Evolutionary conservation across 2,888 invertebrate genomes (phyloP).

Genomic region (Salticus scenicus): DNA sequence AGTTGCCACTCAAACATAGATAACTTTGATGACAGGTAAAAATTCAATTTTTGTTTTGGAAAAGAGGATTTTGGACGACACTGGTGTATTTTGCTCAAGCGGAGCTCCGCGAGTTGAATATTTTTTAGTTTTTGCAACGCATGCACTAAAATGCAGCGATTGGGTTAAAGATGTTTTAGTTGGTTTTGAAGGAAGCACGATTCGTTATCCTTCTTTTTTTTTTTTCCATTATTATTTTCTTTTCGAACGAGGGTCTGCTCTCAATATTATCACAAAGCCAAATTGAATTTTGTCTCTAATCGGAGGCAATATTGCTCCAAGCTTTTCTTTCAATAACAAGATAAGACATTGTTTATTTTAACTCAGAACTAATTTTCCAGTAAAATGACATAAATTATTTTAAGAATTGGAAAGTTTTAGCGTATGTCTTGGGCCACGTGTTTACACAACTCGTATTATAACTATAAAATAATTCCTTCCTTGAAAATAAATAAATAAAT

Average conservation of each 20-base stretch:
- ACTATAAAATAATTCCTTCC: too few species aligned
- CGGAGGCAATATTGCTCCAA: not conserved
- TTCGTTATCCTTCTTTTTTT: not conserved
- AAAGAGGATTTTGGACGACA: not conserved
- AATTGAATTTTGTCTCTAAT: not conserved
- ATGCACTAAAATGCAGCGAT: not conserved
- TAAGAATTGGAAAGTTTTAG: too few species aligned
- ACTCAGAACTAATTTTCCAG: not conserved
- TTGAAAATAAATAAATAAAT: too few species aligned
- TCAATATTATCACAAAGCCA: not conserved
- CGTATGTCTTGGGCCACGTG: too few species aligned
- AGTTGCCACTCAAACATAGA: constrained; percentile 45
- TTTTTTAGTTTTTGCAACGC: not conserved
- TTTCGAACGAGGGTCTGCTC: not conserved
- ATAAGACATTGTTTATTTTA: not conserved
- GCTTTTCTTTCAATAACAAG: not conserved
- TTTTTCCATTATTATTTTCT: not conserved
- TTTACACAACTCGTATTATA: too few species aligned
- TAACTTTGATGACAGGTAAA: constrained; percentile 34
- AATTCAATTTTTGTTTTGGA: constrained; percentile 50
- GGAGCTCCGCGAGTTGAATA: not conserved
- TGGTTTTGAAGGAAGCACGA: not conserved
- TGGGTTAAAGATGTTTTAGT: constrained; percentile 5
- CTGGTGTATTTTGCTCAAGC: not conserved
- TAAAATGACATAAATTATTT: too few species aligned